phyloP scores from a whole-genome alignment of 2,797 vertebrate genomes.

The Coendou prehensilis region DNA sequence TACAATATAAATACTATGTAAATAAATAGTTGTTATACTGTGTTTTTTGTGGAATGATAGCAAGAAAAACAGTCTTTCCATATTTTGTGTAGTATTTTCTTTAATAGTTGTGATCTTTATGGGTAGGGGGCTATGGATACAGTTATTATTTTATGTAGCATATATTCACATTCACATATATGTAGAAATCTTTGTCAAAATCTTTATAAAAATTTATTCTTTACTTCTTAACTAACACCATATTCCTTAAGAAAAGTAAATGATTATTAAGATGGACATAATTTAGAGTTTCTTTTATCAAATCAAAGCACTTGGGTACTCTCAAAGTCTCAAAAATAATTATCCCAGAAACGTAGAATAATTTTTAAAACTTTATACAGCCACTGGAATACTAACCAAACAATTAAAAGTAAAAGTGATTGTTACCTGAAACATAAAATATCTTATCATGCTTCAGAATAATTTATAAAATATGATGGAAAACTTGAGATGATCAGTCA shows the following conservation, averaged over 20 bases:
- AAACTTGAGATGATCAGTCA: background rate
- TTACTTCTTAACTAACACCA: background rate
- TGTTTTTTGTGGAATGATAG: background rate
- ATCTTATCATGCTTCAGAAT: background rate
- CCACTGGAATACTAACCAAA: background rate
- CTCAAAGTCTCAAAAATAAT: background rate
- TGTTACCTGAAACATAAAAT: constrained; percentile 1
- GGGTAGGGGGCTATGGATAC: background rate
- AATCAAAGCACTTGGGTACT: background rate
- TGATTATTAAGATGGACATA: background rate
- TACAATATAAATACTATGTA: background rate
- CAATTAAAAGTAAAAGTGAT: constrained; percentile 32
- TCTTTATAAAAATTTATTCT: background rate
- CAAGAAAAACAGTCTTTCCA: background rate
- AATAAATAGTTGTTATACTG: background rate
- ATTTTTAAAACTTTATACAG: constrained; percentile 28
- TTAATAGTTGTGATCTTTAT: background rate
- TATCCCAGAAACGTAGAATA: background rate
- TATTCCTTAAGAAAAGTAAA: constrained; percentile 23
- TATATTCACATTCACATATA: background rate
- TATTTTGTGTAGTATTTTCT: background rate
- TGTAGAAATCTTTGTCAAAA: background rate
- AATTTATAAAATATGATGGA: constrained; percentile 12
- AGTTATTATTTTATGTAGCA: background rate
- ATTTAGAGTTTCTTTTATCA: background rate